Evolutionary conservation across 2,888 invertebrate genomes (phyloP), one percentile per base, ranked within the genome.

Genomic region (Hirtodrosophila cameraria): DNA sequence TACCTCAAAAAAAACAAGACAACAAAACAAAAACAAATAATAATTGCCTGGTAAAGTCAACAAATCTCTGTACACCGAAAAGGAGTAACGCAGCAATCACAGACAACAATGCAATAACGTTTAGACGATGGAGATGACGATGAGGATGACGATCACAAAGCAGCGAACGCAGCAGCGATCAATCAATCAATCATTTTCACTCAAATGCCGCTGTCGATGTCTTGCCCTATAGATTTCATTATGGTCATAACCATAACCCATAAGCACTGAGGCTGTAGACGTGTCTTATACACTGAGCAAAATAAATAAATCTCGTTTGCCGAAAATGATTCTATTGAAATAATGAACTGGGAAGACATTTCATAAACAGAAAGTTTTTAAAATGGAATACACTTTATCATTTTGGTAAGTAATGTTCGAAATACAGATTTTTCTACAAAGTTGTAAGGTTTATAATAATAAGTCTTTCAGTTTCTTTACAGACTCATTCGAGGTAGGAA

Each of bases 141-240:
- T 36, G 16, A 18, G 9, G 18, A 36, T 12, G 25, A 23, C 23
- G 23, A 23, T 36, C 60, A 59, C 43, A 52, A 54, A 54, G 46
- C 46, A 38, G 28, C 33, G 31, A 55, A 61, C 75, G 43, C 49
- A 57, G 55, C 55, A 27, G 42, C 77, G 79, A 81, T 80, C 80
- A 84, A 84, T 80, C 85, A 85, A 82, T 82, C 81, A 82, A 85
- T 82, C 85, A 82, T 82, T 82, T 82, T 82, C 81, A 79, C 81
- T 82, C 72, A 85, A 78, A 75, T 63, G 73, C 81, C 84, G 81
- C 69, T 76, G 76, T 75, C 67, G 76, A 61, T 75, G 73, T 76
- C 65, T 80, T 80, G 80, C 80, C 80, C 80, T 80, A 80, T 80
- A 75, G 84, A 84, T 72, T 81, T 81, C 75, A 81, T 78, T 73